Percentiles rank a stretch among this genome's conserved stretches.
Conservation (phyloP, 2,797 vertebrate species). For the Anabacerthia variegaticeps region DNA sequence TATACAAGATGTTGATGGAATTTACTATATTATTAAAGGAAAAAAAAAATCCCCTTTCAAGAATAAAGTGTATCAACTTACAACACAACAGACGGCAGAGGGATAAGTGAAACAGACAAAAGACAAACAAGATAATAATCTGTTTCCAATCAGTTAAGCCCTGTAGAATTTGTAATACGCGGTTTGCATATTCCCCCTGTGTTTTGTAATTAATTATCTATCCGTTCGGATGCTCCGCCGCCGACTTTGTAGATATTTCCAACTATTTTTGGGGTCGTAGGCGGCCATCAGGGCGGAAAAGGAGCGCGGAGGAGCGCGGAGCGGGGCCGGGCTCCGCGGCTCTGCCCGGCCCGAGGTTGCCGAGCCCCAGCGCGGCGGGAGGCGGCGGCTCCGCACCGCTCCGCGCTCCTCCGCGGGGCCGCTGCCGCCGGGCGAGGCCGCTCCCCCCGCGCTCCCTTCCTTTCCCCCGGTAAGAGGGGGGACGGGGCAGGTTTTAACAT, state of each 20-base stretch:
- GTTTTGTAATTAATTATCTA: constrained; percentile 80
- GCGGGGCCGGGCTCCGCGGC: neutral
- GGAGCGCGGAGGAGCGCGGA: neutral
- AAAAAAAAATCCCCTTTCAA: constrained; percentile 67
- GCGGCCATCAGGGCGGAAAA: neutral
- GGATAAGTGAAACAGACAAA: constrained; percentile 79
- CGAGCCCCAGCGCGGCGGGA: neutral
- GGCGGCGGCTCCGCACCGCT: neutral
- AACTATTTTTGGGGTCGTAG: neutral
- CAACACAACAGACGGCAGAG: constrained; percentile 72
- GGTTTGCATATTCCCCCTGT: constrained; percentile 77
- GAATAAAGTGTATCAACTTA: constrained; percentile 75
- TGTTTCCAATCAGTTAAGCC: constrained; percentile 82
- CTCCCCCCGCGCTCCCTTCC: neutral
- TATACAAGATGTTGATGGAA: constrained; percentile 70
- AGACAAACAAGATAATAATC: constrained; percentile 82
- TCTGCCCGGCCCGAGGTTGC: neutral
- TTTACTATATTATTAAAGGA: constrained; percentile 54
- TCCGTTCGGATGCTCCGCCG: constrained; percentile 47
- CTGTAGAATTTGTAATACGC: constrained; percentile 77
- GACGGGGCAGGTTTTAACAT: constrained; percentile 76
- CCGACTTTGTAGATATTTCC: constrained; percentile 41
- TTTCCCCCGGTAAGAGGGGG: neutral
- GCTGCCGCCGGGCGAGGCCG: neutral
- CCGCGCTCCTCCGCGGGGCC: neutral